Percentiles rank a stretch among this genome's conserved stretches.
Evolutionary conservation across 2,888 invertebrate genomes (phyloP).

Genomic region (Agrotis clavis): DNA sequence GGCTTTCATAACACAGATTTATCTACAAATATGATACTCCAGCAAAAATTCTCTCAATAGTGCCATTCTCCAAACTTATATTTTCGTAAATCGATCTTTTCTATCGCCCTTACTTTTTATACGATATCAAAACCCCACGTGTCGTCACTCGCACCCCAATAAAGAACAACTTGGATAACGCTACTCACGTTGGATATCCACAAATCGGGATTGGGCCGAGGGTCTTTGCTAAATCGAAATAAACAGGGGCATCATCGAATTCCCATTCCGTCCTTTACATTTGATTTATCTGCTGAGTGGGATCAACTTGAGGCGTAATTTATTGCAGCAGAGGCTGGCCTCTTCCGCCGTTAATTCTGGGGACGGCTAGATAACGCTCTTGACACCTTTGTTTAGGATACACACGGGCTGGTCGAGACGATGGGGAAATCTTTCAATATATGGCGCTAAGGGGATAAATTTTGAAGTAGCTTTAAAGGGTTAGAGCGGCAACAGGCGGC

Average conservation of each 20-base stretch:
- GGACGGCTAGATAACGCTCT: conserved; percentile 80
- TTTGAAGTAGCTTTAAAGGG: conserved; percentile 14
- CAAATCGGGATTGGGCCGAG: conserved; percentile 71
- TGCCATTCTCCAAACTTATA: conserved; percentile 29
- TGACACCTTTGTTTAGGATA: conserved; percentile 78
- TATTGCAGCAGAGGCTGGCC: conserved; percentile 79
- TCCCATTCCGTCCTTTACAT: conserved; percentile 82
- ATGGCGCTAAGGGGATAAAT: conserved; percentile 6
- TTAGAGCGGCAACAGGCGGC: background rate
- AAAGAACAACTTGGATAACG: conserved; percentile 70
- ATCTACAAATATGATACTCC: conserved; percentile 2
- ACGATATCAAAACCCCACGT: conserved; percentile 51
- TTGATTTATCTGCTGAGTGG: conserved; percentile 86
- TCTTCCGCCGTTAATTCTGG: conserved; percentile 81
- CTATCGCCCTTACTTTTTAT: conserved; percentile 41
- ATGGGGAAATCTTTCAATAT: conserved; percentile 45
- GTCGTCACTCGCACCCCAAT: conserved; percentile 63
- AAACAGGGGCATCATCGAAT: conserved; percentile 82
- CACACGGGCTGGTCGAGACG: conserved; percentile 39
- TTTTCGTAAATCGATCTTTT: conserved; percentile 28
- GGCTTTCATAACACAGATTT: background rate
- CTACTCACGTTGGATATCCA: conserved; percentile 73
- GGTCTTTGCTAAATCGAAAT: conserved; percentile 76
- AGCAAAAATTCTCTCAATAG: conserved; percentile 19
- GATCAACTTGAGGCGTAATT: conserved; percentile 85